These are phyloP conservation scores for Brachionus asplanchnoidis DNA, from an alignment of 1,140 invertebrate species.

Conservation along the genomic window DNA sequence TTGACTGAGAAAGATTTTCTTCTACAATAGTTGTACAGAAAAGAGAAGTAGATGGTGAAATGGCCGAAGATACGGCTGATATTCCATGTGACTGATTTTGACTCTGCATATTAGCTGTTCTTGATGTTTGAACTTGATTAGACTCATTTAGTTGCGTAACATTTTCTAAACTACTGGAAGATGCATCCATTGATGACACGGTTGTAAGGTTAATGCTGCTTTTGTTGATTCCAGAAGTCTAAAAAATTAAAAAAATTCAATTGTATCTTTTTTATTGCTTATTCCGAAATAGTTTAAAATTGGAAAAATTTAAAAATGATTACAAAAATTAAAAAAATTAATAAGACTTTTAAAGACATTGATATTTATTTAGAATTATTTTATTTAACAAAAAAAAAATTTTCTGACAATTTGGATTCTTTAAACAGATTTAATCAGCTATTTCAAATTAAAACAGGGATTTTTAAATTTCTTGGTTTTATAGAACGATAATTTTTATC, in stretches of 20 bases:
- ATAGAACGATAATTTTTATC: too few relatives aligned
- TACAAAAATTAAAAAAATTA: too few relatives aligned
- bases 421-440: too few relatives aligned
- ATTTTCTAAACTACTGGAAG: not conserved
- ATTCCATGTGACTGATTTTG: conserved; percentile 5
- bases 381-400: too few relatives aligned
- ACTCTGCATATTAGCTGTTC: not conserved
- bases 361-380: too few relatives aligned
- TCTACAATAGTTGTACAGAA: conserved; percentile 24
- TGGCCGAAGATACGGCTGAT: not conserved
- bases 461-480: too few relatives aligned
- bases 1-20: not conserved
- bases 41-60: conserved; percentile 1
- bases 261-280: too few relatives aligned
- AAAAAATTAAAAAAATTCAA: not conserved
- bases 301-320: too few relatives aligned
- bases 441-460: too few relatives aligned
- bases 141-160: conserved; percentile 8
- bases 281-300: too few relatives aligned
- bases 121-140: not conserved
- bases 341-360: too few relatives aligned
- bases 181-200: not conserved
- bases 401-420: too few relatives aligned
- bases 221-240: not conserved
- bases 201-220: conserved; percentile 23